Conservation (phyloP, 2,797 vertebrate species). For the Myoxocephalus aenaeus region DNA sequence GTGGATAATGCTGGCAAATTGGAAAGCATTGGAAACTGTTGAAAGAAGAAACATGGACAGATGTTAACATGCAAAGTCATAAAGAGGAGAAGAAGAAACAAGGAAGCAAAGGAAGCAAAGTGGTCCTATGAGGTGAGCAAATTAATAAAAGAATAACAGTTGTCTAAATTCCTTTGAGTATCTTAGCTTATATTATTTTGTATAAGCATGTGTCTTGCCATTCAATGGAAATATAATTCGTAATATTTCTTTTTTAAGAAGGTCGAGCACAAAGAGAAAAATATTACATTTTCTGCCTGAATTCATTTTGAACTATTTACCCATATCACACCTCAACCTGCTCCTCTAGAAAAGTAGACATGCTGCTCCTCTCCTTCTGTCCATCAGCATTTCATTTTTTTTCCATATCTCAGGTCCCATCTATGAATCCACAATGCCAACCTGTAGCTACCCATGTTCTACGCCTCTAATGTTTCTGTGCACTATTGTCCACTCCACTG, state of each 20-base stretch:
- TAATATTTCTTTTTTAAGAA: background rate
- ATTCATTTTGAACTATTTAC: background rate
- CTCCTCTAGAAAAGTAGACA: background rate
- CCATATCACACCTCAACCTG: background rate
- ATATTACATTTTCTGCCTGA: background rate
- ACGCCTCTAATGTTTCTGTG: constrained; percentile 43
- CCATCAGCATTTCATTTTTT: constrained; percentile 58
- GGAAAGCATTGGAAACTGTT: constrained; percentile 95
- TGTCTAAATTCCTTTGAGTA: background rate
- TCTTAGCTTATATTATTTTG: background rate
- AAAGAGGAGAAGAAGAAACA: background rate
- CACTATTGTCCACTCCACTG: constrained; percentile 37
- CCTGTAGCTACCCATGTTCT: constrained; percentile 26
- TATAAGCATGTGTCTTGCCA: background rate
- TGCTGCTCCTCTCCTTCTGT: constrained; percentile 46
- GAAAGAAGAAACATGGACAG: constrained; percentile 36
- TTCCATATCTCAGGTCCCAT: constrained; percentile 30
- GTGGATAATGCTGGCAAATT: constrained; percentile 96
- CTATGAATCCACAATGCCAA: constrained; percentile 51
- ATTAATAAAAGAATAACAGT: background rate
- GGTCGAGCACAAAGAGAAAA: background rate
- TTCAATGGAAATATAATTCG: too few species aligned
- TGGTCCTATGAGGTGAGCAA: background rate
- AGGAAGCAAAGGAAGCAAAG: background rate
- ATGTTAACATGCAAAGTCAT: constrained; percentile 1